Evolutionary conservation across 37 sponge, comb jelly and placozoan genomes (phyloP), one percentile per base, ranked within the genome.

Genomic region (Bolinopsis microptera): DNA sequence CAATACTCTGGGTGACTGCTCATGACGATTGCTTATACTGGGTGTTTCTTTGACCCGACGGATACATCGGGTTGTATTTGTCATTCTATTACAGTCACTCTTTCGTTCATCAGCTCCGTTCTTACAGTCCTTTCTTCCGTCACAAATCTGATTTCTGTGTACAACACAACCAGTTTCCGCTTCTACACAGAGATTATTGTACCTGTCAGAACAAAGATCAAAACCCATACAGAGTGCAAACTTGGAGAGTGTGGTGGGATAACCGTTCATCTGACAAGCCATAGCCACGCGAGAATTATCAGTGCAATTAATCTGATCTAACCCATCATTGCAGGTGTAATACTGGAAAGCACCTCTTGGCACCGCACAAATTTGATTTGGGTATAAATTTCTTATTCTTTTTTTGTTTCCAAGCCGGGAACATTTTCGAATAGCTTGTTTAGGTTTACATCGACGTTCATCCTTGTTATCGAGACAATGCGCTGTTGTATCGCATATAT

Each of bases 181-280:
- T 13, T 35, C 36, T 8, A 18, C 2, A 32, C 80, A 77, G 21
- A 32, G 80, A 36, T 77, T 35, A 18, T 77, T 9, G 35, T 77
- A 77, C 9, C 80, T 36, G 80, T 77, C 80, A 77, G 27, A 27
- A 77, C 80, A 77, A 1, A 77, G 22, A 32, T 35, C 80, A 3
- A 1, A 77, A 0, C 80, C 80, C 80, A 1, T 27, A 34, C 80
- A 77, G 8, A 32, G 35, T 3, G 36, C 80, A 18, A 32, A 32
- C 36, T 35, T 0, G 33, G 80, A 77, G 1, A 77, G 18, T 16
- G 21, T 32, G 21, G 80, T 35, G 35, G 33, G 33, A 18, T 77
- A 35, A 22, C 36, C 35, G 36, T 18, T 36, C 35, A 77, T 35
- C 3, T 33, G 35, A 77, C 80, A 77, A 13, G 35, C 1, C 35